Evolutionary conservation across 2,797 vertebrate genomes (phyloP), one percentile per base, ranked within the genome.

Genomic region (Erethizon dorsatum): DNA sequence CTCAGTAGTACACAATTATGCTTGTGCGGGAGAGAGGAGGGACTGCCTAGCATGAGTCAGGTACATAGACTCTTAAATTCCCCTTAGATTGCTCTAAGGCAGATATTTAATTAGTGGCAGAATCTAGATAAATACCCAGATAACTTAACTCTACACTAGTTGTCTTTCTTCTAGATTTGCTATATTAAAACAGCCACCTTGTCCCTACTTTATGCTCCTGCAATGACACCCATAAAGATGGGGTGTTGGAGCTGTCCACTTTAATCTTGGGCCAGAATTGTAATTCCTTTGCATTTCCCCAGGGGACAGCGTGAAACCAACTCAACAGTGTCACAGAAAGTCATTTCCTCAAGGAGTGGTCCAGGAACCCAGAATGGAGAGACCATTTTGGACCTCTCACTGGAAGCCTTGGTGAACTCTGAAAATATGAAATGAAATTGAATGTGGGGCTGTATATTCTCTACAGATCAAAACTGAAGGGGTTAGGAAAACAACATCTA

Each of bases 91-190:
- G 37, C 24, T 37, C 10, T 50, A 61, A 28, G 47, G 31, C 41
- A 92, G 33, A 56, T 1, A 82, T 22, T 4, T 84, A 18, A 73
- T n/a, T 56, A n/a, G 37, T 15, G 33, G 63, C 47, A 88, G 26
- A 28, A 73, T 45, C 47, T 41, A 24, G 24, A 15, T 56, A 80
- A 89, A 61, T 26, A 73, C 15, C 9, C 20, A 59, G 28, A 45
- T 26, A 24, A 61, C 17, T 24, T 71, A n/a, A 82, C 37, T 86
- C 8, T 12, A 12, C 47, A 50, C 17, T 47, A 73, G 14, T 14
- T 73, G 6, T 33, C 26, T 95, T 88, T 61, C 54, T 91, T 93
- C 59, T 88, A 67, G 41, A n/a, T 56, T 90, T 45, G 11, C 22
- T 73, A 6, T 83, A 47, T 83, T 85, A 82, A 90, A 61, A 56